Evolutionary conservation across 2,888 invertebrate species (phyloP), one percentile per base, ranked within the genome.

Genomic region (Sussaba pulchella): DNA sequence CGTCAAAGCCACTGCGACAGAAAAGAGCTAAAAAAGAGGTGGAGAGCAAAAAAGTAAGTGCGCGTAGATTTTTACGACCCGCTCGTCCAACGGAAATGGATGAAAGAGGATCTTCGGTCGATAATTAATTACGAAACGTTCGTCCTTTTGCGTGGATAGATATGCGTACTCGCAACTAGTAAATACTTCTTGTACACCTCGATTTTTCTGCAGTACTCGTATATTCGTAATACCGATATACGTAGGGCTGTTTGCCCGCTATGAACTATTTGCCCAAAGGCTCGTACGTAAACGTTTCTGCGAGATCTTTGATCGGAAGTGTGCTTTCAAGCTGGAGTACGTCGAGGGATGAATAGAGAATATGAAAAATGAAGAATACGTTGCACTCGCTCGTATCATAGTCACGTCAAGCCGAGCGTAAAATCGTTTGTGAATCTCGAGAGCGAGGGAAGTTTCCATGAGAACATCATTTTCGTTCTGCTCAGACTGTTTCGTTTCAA

Each of bases 81-180:
- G 79, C 82, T 83, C 85, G 85, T 83, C 84, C 70, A 86, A 87
- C 84, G 87, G 83, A 87, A 87, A 86, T 88, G 89, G 88, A 89
- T 90, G 89, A 89, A 88, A 88, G 87, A 87, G 86, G 87, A 85
- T 84, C 82, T 80, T 81, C 76, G 82, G 76, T 74, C 78, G 77
- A 88, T 89, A 89, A 89, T 90, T 90, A 90, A 90, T 90, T 90
- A 88, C 87, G 85, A 84, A 87, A 87, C 85, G 86, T 86, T 88
- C 85, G 82, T 83, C 76, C 81, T 85, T 83, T 78, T 82, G 50
- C 39, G 54, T 71, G 10, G 8, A 39, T 19, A 64, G 47, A 64
- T 70, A 57, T 64, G 41, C 70, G 26, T 45, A 17, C 57, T 39
- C 47, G 45, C 54, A 21, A 31, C 36, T 43, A 31, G 36, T 57